These are phyloP conservation scores for Ia io DNA, from an alignment of 2,113 vertebrate genomes.

Conservation along the genomic window DNA sequence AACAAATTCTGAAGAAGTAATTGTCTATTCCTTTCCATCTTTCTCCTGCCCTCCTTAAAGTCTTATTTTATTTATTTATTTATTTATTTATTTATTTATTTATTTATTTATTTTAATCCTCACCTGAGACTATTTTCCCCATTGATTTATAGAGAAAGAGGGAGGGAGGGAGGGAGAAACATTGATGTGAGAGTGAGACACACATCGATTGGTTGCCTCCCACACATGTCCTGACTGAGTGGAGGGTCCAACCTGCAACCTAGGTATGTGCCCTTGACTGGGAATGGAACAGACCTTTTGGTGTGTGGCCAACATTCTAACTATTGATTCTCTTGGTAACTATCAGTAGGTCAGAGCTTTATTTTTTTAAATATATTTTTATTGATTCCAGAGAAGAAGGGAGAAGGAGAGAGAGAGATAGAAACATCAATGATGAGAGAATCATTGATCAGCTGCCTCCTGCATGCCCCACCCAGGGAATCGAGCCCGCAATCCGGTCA, in stretches of 20 bases:
- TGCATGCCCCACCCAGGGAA: too few species aligned
- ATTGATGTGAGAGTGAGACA: not conserved
- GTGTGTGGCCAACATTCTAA: not conserved
- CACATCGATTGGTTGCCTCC: not conserved
- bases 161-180: not conserved
- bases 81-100: too few species aligned
- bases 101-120: too few species aligned
- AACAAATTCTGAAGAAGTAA: conserved; percentile 26
- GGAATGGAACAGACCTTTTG: not conserved
- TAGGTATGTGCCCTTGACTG: too few species aligned
- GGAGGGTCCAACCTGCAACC: not conserved
- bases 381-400: too few species aligned
- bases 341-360: conserved; percentile 33
- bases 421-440: too few species aligned
- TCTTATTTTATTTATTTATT: not conserved
- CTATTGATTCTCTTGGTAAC: not conserved
- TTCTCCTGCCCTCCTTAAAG: not conserved
- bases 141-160: too few species aligned
- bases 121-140: too few species aligned
- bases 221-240: not conserved
- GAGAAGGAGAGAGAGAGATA: too few species aligned
- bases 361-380: not conserved
- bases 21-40: not conserved
- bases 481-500: too few species aligned
- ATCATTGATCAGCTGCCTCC: too few species aligned